Evolutionary conservation across 2,113 vertebrate species (phyloP), one percentile per base, ranked within the genome.

Genomic region (Nibea albiflora): DNA sequence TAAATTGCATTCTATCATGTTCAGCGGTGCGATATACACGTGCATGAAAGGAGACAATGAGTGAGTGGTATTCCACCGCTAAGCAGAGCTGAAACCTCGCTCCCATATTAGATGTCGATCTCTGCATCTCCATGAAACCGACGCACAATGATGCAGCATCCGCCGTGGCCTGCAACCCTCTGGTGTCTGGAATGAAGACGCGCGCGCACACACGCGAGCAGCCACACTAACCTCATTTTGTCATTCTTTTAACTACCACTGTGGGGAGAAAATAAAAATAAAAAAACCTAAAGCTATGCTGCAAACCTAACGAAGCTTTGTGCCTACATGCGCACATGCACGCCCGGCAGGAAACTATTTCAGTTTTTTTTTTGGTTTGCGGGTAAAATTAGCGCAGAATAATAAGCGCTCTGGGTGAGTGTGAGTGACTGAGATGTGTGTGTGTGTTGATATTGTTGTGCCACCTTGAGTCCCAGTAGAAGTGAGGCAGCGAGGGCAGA

Each of bases 391-490:
- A 50, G 19, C 10, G 47, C 22, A 60, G 58, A 76, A 87, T 87
- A 52, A 71, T 44, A 75, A 57, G 22, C 4, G 28, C 76, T 66
- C n/a, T 49, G n/a, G 24, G 39, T 70, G 50, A 64, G 58, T 42
- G 47, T 4, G 60, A 62, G 44, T 15, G 72, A 28, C 53, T 53
- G 61, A 20, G 31, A 24, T 64, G 22, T 53, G 66, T 64, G 22
- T 53, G 66, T 28, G 75, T 61, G n/a, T 31, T 54, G 62, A 74
- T 89, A 74, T 89, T 73, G 74, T 64, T 67, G 69, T 75, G 67
- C 71, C 82, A 87, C 84, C 79, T 70, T 77, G 44, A 83, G 84
- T 76, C 71, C 64, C 67, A 26, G 80, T 46, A 54, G 60, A 83
- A 86, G 85, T 3, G 65, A 88, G 64, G 42, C 63, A 72, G 81